Conservation (phyloP, 2,113 vertebrate species). For the Piaya cayana region DNA sequence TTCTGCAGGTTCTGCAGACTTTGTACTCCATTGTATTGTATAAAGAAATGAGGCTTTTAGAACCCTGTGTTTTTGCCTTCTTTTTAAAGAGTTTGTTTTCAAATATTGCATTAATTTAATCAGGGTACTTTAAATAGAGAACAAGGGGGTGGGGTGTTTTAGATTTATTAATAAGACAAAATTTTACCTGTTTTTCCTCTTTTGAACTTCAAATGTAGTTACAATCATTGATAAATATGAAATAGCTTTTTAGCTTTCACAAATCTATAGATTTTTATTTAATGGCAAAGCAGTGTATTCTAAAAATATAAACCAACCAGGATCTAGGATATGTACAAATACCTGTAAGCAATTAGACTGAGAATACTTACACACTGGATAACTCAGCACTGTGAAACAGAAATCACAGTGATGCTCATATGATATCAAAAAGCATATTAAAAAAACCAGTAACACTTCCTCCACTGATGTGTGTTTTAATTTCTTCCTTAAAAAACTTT, state of each 20-base stretch:
- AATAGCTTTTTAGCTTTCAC: background rate
- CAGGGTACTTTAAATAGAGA: background rate
- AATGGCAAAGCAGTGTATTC: background rate
- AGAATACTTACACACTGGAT: background rate
- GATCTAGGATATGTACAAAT: background rate
- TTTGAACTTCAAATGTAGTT: background rate
- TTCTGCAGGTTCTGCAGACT: background rate
- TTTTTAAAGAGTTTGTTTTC: background rate
- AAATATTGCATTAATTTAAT: background rate
- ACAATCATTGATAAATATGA: background rate
- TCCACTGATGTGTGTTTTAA: background rate
- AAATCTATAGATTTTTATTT: background rate
- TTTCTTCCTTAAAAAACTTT: background rate
- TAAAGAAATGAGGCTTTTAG: background rate
- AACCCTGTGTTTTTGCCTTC: background rate
- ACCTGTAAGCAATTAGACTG: background rate
- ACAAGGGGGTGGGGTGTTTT: fast-evolving
- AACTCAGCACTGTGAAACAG: background rate
- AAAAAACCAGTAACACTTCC: background rate
- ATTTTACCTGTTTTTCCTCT: background rate
- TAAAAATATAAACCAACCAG: background rate
- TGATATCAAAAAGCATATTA: background rate
- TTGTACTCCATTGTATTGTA: background rate
- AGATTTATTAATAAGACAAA: background rate
- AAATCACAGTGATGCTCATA: background rate